A percentile compares a stretch with the other conserved stretches of the same genome.
phyloP scores from a whole-genome alignment of 2,888 invertebrate species.

The Desoria tigrina region DNA sequence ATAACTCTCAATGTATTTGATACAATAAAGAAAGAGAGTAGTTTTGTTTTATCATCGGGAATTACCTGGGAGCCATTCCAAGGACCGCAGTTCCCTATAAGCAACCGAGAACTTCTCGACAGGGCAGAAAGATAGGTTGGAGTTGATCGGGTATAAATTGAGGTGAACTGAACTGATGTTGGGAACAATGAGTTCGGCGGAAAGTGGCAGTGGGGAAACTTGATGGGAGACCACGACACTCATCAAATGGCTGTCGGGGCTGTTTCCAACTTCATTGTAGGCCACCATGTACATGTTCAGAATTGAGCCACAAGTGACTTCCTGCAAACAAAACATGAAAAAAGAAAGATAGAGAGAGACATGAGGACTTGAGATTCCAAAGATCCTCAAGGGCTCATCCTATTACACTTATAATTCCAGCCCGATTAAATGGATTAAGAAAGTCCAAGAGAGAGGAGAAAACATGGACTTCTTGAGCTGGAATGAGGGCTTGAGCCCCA shows the following conservation, averaged over 20 bases:
- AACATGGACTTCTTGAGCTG: too few relatives aligned
- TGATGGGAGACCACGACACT: constrained; percentile 49
- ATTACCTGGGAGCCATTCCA: constrained; percentile 40
- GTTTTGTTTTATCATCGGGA: neutral
- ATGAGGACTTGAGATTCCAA: too few relatives aligned
- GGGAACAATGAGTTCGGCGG: constrained; percentile 42
- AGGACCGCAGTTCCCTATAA: constrained; percentile 41
- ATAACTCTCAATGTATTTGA: neutral
- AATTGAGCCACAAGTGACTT: constrained; percentile 46
- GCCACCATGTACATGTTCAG: constrained; percentile 52
- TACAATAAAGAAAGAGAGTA: neutral
- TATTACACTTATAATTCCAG: neutral
- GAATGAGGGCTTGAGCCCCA: too few relatives aligned
- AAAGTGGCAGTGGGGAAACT: constrained; percentile 37
- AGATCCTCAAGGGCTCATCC: neutral
- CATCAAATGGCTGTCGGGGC: constrained; percentile 46
- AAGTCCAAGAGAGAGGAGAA: too few relatives aligned
- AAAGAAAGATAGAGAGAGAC: neutral
- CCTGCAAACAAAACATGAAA: constrained; percentile 30
- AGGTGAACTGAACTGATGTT: constrained; percentile 46
- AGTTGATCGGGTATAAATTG: constrained; percentile 47
- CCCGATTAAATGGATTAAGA: neutral
- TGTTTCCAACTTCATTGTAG: constrained; percentile 49
- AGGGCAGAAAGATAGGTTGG: constrained; percentile 47
- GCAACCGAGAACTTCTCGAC: constrained; percentile 45